phyloP scores from a whole-genome alignment of 30 jellyfish, hydroid and myxozoan genomes.

The Turritopsis rubra region DNA sequence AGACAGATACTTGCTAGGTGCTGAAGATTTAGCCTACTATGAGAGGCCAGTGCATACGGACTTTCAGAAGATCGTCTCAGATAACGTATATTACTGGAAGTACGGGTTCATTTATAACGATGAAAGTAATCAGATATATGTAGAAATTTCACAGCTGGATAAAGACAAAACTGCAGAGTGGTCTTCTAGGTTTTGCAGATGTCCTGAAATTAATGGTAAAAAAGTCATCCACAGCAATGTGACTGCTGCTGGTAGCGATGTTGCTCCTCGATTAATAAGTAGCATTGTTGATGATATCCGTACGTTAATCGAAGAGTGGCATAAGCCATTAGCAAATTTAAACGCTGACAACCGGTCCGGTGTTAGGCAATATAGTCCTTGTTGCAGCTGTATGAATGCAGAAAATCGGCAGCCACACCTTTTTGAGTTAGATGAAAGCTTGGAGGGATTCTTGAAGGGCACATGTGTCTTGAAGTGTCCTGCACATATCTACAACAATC shows the following conservation, averaged over 20 bases:
- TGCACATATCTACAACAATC: neutral
- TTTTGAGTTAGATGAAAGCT: constrained; percentile 10
- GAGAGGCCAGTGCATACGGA: neutral
- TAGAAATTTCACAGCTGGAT: neutral
- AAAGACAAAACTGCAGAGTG: neutral
- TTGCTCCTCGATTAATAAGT: constrained; percentile 13
- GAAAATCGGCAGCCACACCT: neutral
- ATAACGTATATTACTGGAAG: neutral
- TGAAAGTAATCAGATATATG: neutral
- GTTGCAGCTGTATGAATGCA: constrained; percentile 6
- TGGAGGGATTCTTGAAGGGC: constrained; percentile 7
- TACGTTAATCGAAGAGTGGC: constrained; percentile 20
- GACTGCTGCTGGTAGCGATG: neutral
- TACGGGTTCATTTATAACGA: constrained; percentile 1
- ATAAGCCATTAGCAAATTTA: neutral
- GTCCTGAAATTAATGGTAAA: neutral
- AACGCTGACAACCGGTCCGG: constrained; percentile 6
- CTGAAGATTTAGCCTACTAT: constrained; percentile 9
- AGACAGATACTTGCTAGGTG: neutral
- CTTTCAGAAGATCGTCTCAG: neutral
- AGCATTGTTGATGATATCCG: constrained; percentile 16
- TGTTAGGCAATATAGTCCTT: constrained; percentile 11
- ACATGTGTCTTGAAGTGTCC: neutral
- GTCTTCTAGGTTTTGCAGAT: neutral
- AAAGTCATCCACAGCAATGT: neutral